Evolutionary conservation across 2,797 vertebrate species (phyloP), one percentile per base, ranked within the genome.

Genomic region (Paguma larvata): DNA sequence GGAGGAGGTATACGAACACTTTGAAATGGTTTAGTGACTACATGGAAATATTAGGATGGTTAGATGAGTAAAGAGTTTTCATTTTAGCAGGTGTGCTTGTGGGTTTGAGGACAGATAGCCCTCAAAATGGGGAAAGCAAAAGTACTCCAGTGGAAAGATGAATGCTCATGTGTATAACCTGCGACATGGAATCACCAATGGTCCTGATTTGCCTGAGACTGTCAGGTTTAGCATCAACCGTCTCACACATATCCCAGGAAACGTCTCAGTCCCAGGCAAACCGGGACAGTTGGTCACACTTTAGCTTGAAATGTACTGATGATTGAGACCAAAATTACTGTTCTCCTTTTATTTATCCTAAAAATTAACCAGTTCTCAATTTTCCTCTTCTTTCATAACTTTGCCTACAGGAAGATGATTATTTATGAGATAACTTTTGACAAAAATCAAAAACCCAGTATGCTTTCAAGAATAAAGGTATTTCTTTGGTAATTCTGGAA

Each of bases 401-500:
- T 78, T 94, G 97, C 63, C 72, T 67, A 82, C 72, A 90, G 65
- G 62, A 72, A 63, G 18, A 80, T 95, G 77, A 70, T 84, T 65
- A 38, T 75, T 96, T 88, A 89, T 63, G 96, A 85, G 41, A 72
- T 85, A 75, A 34, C 27, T 44, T 5, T 82, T 85, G 46, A 73
- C 32, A 68, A 70, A 97, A 98, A 85, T 56, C 0, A 70, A 65
- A 72, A 92, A 83, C 25, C 63, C 82, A 97, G 95, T 97, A 0
- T 0, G 67, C 51, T 94, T 82, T 91, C 96, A 94, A 82, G 86
- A 93, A 83, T 78, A 87, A 91, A 89, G 16, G 4, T 41, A 90
- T 97, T 95, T 97, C 48, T 97, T 96, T 97, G 97, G 97, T 62
- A 97, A 97, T 85, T 90, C 56, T 88, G 93, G 86, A 73, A 5